Base-by-base conservation (phyloP, 1,140 invertebrate genomes). In the Drosophila suzukii region DNA sequence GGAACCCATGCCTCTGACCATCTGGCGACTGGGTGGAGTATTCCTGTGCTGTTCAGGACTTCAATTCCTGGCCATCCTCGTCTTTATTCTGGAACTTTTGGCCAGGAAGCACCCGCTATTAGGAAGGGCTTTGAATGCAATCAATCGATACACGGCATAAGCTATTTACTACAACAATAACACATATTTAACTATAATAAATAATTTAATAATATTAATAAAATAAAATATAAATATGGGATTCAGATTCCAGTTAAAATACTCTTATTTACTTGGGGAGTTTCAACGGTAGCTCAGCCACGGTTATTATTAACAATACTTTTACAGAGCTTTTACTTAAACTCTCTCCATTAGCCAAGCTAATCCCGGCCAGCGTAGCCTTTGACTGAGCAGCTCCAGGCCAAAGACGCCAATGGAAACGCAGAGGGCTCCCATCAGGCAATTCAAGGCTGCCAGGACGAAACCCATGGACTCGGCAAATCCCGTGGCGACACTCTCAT, bases 51-150 rank as follows among this genome's bases (percentile, higher is more conserved):
- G 72, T 1, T 12, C 11, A 0, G 15, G 43, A 0, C 32, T 91
- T 4, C 65, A 88, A 8, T 11, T 77, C 0, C 13, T 91, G 4
- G 75, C 86, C 13, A n/a, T 47, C 17, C 7, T 65, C 0, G 46
- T 91, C 10, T 91, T 91, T 43, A 4, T 61, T 2, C 55, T 91
- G 8, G 90, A 91, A 17, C 7, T 62, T 1, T 43, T 53, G 0
- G 44, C 61, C 4, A 32, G 30, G 0, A 51, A 49, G 0, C 51
- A 57, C 7, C 36, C 13, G 0, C 63, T 55, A 1, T 20, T 89
- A 0, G 46, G 67, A 1, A 56, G 62, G 1, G 41, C 63, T 0
- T 53, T 88, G 44, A 43, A 65, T 41, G 39, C 46, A 0, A 38
- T 51, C 5, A 89, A 88, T 58, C 57, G 50, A 0, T 77, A 60